phyloP scores from a whole-genome alignment of 1,140 invertebrate genomes.

The Triops cancriformis region DNA sequence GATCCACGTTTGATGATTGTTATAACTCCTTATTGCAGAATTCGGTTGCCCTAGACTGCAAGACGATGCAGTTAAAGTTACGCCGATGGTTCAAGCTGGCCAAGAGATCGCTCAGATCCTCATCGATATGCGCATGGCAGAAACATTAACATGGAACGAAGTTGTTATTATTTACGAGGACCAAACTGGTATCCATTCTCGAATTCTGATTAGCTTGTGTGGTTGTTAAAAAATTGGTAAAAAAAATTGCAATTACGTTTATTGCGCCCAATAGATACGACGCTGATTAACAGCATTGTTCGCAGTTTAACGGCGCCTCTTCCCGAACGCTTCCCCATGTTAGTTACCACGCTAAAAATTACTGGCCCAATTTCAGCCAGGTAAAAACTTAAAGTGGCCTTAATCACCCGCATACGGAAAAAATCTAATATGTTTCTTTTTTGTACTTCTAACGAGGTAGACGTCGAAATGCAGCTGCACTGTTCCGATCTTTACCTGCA shows the following conservation, averaged over 20 bases:
- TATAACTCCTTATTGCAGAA: constrained; percentile 42
- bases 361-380: not conserved
- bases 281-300: not conserved
- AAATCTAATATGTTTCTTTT: constrained; percentile 14
- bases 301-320: not conserved
- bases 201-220: too few species aligned
- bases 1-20: not conserved
- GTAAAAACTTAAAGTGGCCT: not conserved
- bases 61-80: constrained; percentile 51
- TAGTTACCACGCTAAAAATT: not conserved
- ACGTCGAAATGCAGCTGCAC: constrained; percentile 24
- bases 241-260: too few species aligned
- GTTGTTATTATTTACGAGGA: constrained; percentile 59
- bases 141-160: constrained; percentile 56
- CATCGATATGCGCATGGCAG: constrained; percentile 54
- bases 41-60: constrained; percentile 63
- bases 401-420: not conserved
- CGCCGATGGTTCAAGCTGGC: constrained; percentile 53
- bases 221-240: too few species aligned
- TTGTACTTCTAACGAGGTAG: constrained; percentile 11
- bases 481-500: constrained; percentile 12
- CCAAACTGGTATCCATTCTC: constrained; percentile 55
- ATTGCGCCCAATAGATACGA: constrained; percentile 31
- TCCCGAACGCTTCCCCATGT: not conserved
- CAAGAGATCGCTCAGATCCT: constrained; percentile 64